A percentile compares a stretch with the other conserved stretches of the same genome.
These are phyloP conservation scores for Talpa occidentalis DNA, from an alignment of 2,113 vertebrate species.

Conservation along the genomic window DNA sequence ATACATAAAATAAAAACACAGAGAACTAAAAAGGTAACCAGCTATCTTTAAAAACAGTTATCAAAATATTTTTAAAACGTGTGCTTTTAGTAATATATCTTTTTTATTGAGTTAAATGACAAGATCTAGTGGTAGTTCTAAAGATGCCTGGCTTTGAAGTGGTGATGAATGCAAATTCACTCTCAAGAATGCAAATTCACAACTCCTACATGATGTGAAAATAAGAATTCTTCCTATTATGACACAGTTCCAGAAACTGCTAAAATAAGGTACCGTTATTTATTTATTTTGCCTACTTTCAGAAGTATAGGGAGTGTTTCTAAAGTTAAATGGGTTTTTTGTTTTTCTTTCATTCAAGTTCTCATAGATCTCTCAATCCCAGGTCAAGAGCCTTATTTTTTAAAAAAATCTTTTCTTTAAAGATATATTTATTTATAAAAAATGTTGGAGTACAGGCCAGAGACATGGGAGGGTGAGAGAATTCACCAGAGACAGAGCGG, in stretches of 20 bases:
- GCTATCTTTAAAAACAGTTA: neutral
- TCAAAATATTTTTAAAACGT: constrained; percentile 1
- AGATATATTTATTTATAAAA: no score
- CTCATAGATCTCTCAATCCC: neutral
- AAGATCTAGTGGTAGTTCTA: neutral
- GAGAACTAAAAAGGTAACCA: neutral
- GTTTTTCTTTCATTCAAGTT: neutral
- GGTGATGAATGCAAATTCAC: neutral
- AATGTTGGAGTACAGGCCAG: no score
- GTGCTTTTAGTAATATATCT: neutral
- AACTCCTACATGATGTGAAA: neutral
- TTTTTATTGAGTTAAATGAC: neutral
- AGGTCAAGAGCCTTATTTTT: no score
- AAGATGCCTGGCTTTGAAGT: neutral
- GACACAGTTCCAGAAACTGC: neutral
- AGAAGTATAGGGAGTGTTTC: neutral
- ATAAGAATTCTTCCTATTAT: neutral
- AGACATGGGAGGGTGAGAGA: no score
- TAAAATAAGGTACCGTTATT: neutral
- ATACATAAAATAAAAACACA: neutral
- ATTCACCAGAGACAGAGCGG: no score
- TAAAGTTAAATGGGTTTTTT: neutral
- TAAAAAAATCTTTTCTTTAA: no score
- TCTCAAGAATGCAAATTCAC: neutral
- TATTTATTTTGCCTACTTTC: neutral